Evolutionary conservation across 2,888 invertebrate genomes (phyloP).

Genomic region (Lasioglossum figueresi): DNA sequence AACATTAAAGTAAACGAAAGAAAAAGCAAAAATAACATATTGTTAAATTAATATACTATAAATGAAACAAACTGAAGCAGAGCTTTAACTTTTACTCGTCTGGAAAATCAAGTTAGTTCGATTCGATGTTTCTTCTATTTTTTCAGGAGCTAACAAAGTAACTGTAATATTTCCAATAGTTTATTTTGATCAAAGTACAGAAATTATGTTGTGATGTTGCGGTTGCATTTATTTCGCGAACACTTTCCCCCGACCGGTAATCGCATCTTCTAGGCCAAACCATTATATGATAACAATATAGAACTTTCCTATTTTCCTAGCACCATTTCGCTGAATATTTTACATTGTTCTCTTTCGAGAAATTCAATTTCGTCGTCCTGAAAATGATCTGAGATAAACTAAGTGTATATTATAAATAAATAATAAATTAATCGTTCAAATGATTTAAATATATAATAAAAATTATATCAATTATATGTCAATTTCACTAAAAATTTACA

Average conservation of each 20-base stretch:
- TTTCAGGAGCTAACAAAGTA: neutral
- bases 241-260: neutral
- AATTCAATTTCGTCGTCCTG: neutral
- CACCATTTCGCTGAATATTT: neutral
- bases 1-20: neutral
- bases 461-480: neutral
- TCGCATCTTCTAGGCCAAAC: slow-evolving; percentile 1
- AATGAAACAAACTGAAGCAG: neutral
- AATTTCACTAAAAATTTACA: neutral
- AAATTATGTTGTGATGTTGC: slow-evolving; percentile 1
- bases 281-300: slow-evolving; percentile 7
- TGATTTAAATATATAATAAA: neutral
- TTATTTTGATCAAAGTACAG: neutral
- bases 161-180: neutral
- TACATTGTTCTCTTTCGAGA: neutral
- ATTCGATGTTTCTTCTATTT: neutral
- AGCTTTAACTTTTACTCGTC: neutral
- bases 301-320: slow-evolving; percentile 11
- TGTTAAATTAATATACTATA: neutral
- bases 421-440: neutral
- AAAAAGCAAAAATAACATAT: neutral
- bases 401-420: neutral
- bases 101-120: neutral
- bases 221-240: neutral
- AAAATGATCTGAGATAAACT: neutral